Evolutionary conservation across 2,797 vertebrate genomes (phyloP).

Genomic region (Uromys caudimaculatus): DNA sequence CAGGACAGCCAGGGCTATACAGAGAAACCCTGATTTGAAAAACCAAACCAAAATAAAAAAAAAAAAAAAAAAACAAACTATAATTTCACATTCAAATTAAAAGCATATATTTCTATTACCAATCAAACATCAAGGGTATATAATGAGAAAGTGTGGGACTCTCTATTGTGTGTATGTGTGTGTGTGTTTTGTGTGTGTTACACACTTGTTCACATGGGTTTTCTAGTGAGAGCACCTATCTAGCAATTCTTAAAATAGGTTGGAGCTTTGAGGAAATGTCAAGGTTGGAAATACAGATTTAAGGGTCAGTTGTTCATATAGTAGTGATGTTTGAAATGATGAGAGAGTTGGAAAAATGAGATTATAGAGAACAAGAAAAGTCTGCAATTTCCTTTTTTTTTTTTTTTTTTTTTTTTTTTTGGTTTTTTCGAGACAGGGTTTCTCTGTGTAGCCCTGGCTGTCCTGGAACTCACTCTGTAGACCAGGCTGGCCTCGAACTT

Average conservation of each 20-base stretch:
- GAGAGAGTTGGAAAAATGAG: not conserved
- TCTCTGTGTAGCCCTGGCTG: too few relatives aligned
- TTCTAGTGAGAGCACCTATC: not conserved
- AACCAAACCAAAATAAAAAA: too few relatives aligned
- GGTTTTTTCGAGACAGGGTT: too few relatives aligned
- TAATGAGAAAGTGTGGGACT: not conserved
- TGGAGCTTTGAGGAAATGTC: not conserved
- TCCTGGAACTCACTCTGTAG: too few relatives aligned
- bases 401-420: too few relatives aligned
- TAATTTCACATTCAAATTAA: constrained; percentile 9
- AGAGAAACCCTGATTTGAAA: too few relatives aligned
- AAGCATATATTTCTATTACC: not conserved
- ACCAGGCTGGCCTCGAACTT: too few relatives aligned
- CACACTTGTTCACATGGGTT: not conserved
- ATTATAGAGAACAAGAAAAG: not conserved
- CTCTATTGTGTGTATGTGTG: not conserved
- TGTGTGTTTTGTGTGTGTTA: not conserved
- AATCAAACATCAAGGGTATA: not conserved
- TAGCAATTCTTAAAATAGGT: not conserved
- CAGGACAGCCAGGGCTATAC: too few relatives aligned
- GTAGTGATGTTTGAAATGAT: not conserved
- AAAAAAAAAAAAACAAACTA: too few relatives aligned
- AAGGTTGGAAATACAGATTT: not conserved
- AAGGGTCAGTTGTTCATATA: not conserved
- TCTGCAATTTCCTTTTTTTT: not conserved